phyloP scores from a whole-genome alignment of 2,888 invertebrate genomes.

The Lasioglossum calceatum region DNA sequence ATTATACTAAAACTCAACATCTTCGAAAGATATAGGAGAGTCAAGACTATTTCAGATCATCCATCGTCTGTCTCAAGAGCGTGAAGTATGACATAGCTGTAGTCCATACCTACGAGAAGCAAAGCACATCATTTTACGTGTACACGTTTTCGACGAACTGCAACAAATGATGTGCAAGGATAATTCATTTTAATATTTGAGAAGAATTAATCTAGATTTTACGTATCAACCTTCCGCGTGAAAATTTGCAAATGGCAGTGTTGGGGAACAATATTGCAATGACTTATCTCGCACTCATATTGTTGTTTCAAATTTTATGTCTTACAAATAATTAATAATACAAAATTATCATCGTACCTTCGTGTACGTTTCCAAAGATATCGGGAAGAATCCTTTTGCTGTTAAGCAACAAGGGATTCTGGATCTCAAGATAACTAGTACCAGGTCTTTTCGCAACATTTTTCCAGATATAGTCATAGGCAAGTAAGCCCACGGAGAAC shows the following conservation, averaged over 20 bases:
- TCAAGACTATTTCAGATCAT: neutral
- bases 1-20: neutral
- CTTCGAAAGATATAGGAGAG: too few relatives aligned
- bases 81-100: conserved; percentile 60
- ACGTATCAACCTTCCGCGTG: too few relatives aligned
- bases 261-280: too few relatives aligned
- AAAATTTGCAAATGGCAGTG: too few relatives aligned
- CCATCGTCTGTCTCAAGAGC: conserved; percentile 28
- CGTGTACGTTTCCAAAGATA: conserved; percentile 45
- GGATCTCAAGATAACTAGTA: conserved; percentile 21
- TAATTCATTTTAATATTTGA: too few relatives aligned
- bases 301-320: too few relatives aligned
- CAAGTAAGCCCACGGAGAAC: neutral
- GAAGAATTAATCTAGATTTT: too few relatives aligned
- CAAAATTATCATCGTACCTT: neutral
- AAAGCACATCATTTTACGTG: neutral
- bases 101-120: conserved; percentile 28
- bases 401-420: conserved; percentile 51
- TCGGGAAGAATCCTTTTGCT: conserved; percentile 52
- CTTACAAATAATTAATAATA: too few relatives aligned
- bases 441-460: neutral
- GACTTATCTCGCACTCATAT: too few relatives aligned
- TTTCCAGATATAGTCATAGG: conserved; percentile 5
- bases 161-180: neutral
- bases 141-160: neutral